Evolutionary conservation across 2,888 invertebrate species (phyloP), one percentile per base, ranked within the genome.

Genomic region (Pristionchus fissidentatus): DNA sequence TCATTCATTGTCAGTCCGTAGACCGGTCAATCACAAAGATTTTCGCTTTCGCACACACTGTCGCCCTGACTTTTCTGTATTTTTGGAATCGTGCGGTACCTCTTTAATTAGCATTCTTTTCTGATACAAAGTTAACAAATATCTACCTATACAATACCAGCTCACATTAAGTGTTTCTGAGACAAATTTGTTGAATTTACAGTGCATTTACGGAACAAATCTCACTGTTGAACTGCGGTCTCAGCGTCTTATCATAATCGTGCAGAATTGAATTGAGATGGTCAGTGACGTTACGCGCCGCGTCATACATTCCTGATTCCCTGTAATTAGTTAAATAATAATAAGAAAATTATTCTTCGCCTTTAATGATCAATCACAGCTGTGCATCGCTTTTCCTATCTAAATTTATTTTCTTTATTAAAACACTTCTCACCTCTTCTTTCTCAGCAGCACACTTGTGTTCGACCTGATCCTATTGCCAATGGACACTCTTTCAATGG

Each of bases 161-260:
- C n/a, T n/a, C n/a, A n/a, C n/a, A n/a, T n/a, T n/a, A n/a, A n/a
- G n/a, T n/a, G n/a, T n/a, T n/a, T n/a, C n/a, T n/a, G n/a, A n/a
- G n/a, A n/a, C n/a, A n/a, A n/a, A n/a, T n/a, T n/a, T n/a, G n/a
- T n/a, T n/a, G n/a, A 29, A 7, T 15, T n/a, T 32, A 57, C 4
- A 41, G 26, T 26, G 66, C n/a, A n/a, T n/a, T n/a, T n/a, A n/a
- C n/a, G n/a, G n/a, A n/a, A n/a, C n/a, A n/a, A 29, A 62, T n/a
- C 35, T 49, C 43, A 55, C 73, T 49, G 26, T 70, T 81, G 80
- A 81, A 60, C 32, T 29, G n/a, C 38, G 80, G 89, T 38, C 88
- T 83, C 41, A 90, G 88, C 19, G 85, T 85, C 35, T 88, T 86
- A 75, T 88, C 87, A 73, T 90, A 90, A 66, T 89, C 85, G 49